These are phyloP conservation scores for Taxidea taxus DNA, from an alignment of 2,113 vertebrate species.

Conservation along the genomic window DNA sequence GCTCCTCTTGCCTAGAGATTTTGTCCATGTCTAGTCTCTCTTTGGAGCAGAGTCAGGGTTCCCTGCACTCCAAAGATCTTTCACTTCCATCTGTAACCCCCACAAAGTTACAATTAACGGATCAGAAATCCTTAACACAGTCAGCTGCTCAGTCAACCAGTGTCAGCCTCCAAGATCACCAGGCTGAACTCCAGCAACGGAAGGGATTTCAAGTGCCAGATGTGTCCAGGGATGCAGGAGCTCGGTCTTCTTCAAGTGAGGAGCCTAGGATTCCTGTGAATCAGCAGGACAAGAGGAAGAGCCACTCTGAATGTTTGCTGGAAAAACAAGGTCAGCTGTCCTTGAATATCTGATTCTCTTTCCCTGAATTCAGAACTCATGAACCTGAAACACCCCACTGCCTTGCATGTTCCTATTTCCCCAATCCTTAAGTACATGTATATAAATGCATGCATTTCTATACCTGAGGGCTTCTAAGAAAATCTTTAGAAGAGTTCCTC, in stretches of 20 bases:
- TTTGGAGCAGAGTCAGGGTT: neutral
- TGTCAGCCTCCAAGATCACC: neutral
- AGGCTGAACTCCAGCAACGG: neutral
- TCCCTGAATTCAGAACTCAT: neutral
- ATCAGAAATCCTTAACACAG: neutral
- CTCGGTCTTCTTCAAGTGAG: slow-evolving; percentile 39
- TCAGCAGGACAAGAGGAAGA: slow-evolving; percentile 10
- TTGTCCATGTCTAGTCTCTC: neutral
- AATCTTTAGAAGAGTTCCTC: neutral
- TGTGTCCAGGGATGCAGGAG: neutral
- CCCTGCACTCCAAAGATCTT: neutral
- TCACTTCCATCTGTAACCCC: neutral
- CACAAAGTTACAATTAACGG: neutral
- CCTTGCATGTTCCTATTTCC: neutral
- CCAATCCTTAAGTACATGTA: neutral
- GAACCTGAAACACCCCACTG: neutral
- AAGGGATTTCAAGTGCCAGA: neutral
- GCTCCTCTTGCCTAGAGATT: neutral
- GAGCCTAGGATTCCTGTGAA: neutral
- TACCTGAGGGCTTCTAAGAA: neutral
- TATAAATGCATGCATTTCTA: neutral
- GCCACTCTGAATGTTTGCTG: neutral
- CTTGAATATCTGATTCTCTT: neutral
- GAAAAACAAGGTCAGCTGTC: slow-evolving; percentile 38
- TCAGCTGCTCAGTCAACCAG: neutral